These are phyloP conservation scores for Drosophila lini DNA, from an alignment of 1,140 invertebrate genomes.

Conservation along the genomic window DNA sequence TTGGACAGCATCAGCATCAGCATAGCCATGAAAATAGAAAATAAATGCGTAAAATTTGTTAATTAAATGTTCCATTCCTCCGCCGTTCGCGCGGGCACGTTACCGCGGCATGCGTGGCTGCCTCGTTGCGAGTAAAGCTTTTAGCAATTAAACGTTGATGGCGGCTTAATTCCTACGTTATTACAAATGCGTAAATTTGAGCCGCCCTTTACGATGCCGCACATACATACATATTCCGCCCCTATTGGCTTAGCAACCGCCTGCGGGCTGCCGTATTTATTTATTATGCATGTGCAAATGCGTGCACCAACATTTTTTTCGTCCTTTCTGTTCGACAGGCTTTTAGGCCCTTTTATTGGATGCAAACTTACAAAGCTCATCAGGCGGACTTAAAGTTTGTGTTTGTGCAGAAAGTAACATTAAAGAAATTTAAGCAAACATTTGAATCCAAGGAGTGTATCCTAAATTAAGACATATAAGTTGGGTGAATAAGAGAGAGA, in stretches of 20 bases:
- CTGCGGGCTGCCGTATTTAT: constrained; percentile 53
- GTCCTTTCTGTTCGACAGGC: constrained; percentile 29
- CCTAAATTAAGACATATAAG: background rate
- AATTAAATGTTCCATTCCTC: constrained; percentile 73
- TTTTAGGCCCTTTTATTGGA: constrained; percentile 41
- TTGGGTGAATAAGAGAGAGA: no score
- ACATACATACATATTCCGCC: constrained; percentile 31
- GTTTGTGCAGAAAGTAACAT: background rate
- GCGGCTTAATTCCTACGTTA: constrained; percentile 78
- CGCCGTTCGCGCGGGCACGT: background rate
- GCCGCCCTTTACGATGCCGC: constrained; percentile 32
- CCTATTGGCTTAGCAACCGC: constrained; percentile 53
- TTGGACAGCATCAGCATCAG: constrained; percentile 43
- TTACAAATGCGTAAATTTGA: constrained; percentile 78
- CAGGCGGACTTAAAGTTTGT: constrained; percentile 23
- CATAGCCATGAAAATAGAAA: constrained; percentile 75
- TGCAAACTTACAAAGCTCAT: constrained; percentile 27
- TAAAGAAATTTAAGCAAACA: constrained; percentile 7
- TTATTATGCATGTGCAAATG: constrained; percentile 78
- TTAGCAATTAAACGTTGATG: constrained; percentile 81
- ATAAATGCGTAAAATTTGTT: constrained; percentile 83
- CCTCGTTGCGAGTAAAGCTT: constrained; percentile 44
- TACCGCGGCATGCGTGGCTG: constrained; percentile 49
- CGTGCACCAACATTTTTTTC: constrained; percentile 43
- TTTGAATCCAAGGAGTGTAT: background rate